Evolutionary conservation across 2,113 vertebrate genomes (phyloP).

Genomic region (Australoheros scitulus): DNA sequence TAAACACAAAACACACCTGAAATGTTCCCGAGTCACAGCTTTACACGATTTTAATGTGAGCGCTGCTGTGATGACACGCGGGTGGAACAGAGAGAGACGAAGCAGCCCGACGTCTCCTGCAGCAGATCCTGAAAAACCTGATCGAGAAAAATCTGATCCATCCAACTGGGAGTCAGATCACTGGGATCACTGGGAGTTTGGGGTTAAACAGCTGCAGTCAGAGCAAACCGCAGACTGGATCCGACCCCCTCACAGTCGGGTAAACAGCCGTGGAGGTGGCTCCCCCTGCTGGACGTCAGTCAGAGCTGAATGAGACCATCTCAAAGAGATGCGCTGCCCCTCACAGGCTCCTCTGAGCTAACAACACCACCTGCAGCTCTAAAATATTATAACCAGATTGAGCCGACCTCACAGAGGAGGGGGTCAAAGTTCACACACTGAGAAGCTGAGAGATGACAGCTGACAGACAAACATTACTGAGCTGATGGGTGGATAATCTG

Average conservation of each 20-base stretch:
- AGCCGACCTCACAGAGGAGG: not conserved
- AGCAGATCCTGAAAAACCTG: too few relatives aligned
- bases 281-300: slow-evolving; percentile 39
- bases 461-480: not conserved
- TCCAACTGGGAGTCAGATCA: too few relatives aligned
- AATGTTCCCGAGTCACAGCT: accelerated
- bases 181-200: not conserved
- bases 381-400: too few relatives aligned
- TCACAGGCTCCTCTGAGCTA: not conserved
- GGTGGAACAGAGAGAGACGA: too few relatives aligned
- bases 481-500: accelerated
- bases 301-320: not conserved
- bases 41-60: too few relatives aligned
- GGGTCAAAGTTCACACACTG: accelerated
- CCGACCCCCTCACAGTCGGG: not conserved
- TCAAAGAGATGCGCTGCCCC: too few relatives aligned
- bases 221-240: not conserved
- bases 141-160: too few relatives aligned
- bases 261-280: slow-evolving; percentile 10
- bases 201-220: not conserved
- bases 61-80: too few relatives aligned
- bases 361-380: not conserved
- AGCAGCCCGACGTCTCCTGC: too few relatives aligned
- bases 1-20: accelerated
- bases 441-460: accelerated